Evolutionary conservation across 2,888 invertebrate species (phyloP), one percentile per base, ranked within the genome.

Genomic region (Drosophila mayaguana): DNA sequence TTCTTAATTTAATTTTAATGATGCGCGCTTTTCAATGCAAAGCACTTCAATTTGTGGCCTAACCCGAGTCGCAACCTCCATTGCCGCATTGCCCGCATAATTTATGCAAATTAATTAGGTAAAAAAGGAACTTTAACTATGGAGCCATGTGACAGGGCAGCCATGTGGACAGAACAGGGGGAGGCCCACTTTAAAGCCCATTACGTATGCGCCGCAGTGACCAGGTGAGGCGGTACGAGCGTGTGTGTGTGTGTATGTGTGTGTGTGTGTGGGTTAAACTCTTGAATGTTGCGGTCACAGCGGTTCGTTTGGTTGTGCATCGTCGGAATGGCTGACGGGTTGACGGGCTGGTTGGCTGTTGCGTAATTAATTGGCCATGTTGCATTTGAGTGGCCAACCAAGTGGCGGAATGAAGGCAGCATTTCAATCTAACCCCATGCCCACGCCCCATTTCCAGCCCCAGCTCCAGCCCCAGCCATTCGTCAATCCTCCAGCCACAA

Each of bases 291-390:
- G 78, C 67, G 75, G 74, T 70, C 71, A 63, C 50, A 65, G 62
- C 50, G 70, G 60, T 63, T 38, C 43, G 62, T 64, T 42, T 38
- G 59, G 42, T 20, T 43, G 64, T 53, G 53, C 53, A 25, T n/a
- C 53, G 53, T 55, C 38, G 60, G 50, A 45, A 50, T 63, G 53
- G 34, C 43, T 16, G 54, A 14, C 48, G 18, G 40, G 1, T 18
- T 38, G 57, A 7, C 54, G 28, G 22, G 18, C 42, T 11, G 51
- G 45, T 43, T 65, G 45, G 56, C 72, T 85, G 80, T 88, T 85
- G 86, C 73, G 86, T 86, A 86, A 86, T 86, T 86, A 86, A 86
- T 86, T 86, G 88, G 88, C 83, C 86, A 82, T 88, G 86, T 88
- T 88, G 83, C 82, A 83, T 77, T 85, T 73, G 82, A 85, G 88